Evolutionary conservation across 2,113 vertebrate genomes (phyloP).

Genomic region (Regulus satrapa): DNA sequence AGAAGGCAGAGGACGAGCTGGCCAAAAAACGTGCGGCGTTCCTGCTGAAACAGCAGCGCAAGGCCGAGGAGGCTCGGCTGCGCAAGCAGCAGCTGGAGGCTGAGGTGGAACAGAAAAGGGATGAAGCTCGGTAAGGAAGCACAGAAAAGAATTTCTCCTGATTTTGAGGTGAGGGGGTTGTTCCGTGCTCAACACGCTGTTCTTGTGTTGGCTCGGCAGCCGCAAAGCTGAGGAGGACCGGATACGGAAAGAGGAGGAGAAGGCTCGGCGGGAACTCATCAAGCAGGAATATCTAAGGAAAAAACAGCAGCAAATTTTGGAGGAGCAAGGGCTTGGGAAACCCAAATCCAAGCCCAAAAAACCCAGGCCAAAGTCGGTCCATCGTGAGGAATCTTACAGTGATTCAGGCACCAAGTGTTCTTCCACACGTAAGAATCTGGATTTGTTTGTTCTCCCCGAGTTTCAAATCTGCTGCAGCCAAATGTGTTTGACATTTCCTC

Average conservation of each 20-base stretch:
- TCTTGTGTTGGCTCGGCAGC: conserved; percentile 49
- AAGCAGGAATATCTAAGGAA: conserved; percentile 92
- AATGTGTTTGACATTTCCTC: not conserved
- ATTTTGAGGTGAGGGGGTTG: fast-evolving
- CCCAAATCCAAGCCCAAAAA: conserved; percentile 81
- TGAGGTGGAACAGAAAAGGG: conserved; percentile 87
- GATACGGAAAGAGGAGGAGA: conserved; percentile 94
- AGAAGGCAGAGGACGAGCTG: conserved; percentile 92
- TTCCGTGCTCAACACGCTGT: fast-evolving
- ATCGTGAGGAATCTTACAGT: conserved; percentile 81
- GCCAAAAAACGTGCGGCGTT: conserved; percentile 91
- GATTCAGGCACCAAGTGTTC: conserved; percentile 82
- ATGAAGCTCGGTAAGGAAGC: conserved; percentile 83
- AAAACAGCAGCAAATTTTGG: conserved; percentile 91
- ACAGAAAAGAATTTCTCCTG: not conserved
- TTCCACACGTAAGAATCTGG: conserved; percentile 77
- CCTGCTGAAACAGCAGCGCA: conserved; percentile 92
- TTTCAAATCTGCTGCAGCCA: not conserved
- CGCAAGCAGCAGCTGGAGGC: conserved; percentile 88
- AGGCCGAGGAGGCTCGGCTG: conserved; percentile 87
- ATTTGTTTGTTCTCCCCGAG: not conserved
- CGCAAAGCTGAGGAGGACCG: conserved; percentile 94
- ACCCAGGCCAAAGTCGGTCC: conserved; percentile 86
- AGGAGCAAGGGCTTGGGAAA: conserved; percentile 88
- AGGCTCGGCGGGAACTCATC: conserved; percentile 89